Evolutionary conservation across 2,888 invertebrate genomes (phyloP).

Genomic region (Synergus japonicus): DNA sequence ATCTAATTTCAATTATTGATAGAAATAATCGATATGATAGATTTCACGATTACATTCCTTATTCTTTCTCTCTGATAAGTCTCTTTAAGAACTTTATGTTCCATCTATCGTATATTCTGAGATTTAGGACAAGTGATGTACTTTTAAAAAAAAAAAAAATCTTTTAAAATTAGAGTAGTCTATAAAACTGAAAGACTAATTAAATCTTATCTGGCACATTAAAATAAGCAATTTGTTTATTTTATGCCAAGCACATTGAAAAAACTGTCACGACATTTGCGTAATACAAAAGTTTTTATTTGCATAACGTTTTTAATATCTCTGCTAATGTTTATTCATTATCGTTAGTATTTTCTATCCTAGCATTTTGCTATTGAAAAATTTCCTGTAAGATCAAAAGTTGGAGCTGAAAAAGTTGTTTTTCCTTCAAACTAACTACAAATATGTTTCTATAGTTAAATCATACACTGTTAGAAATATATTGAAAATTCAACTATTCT

Average conservation of each 20-base stretch:
- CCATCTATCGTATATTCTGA: no score
- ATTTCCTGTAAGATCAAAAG: background rate
- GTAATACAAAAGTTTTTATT: background rate
- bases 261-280: background rate
- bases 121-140: no score
- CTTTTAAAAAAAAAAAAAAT: no score
- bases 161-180: background rate
- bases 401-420: background rate
- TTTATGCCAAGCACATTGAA: background rate
- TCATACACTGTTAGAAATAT: no score
- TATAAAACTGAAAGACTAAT: background rate
- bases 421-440: background rate
- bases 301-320: background rate
- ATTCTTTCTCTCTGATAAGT: background rate
- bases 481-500: no score
- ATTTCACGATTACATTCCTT: background rate
- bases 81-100: no score
- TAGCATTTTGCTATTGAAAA: background rate
- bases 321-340: constrained; percentile 15
- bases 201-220: background rate
- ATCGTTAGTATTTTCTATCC: background rate
- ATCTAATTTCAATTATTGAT: background rate
- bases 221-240: background rate
- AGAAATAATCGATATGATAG: background rate
- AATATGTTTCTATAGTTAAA: background rate